Percentiles rank a stretch among this genome's conserved stretches.
Evolutionary conservation across 1,140 invertebrate species (phyloP).

Genomic region (Elymnias hypermnestra): DNA sequence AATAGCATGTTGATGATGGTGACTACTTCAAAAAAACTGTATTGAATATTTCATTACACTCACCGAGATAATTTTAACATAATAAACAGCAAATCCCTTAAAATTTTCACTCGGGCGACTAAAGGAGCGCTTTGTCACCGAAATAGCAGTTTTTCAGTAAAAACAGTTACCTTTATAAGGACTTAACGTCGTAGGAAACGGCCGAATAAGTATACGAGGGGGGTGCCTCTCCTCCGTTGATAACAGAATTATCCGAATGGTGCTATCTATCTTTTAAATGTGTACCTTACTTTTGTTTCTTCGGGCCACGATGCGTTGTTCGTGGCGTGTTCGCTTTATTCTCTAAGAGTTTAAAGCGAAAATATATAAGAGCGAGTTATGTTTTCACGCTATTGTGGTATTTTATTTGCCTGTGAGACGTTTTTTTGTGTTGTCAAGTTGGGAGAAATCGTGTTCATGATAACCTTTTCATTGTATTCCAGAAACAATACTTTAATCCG

Average conservation of each 20-base stretch:
- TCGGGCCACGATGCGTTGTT: conserved; percentile 41
- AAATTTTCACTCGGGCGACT: conserved; percentile 53
- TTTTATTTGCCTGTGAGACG: not conserved
- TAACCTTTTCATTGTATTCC: too few relatives aligned
- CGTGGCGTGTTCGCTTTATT: conserved; percentile 10
- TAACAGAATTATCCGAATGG: conserved; percentile 77
- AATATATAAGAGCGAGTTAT: conserved; percentile 3
- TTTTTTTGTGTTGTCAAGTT: too few relatives aligned
- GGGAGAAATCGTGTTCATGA: too few relatives aligned
- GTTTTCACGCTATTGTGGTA: conserved; percentile 2
- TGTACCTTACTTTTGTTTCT: conserved; percentile 70
- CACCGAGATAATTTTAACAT: not conserved
- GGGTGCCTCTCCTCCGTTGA: conserved; percentile 63
- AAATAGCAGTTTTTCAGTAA: conserved; percentile 69
- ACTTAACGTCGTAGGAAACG: conserved; percentile 68
- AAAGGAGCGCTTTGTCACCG: conserved; percentile 57
- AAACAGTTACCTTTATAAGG: conserved; percentile 70
- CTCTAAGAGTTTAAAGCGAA: conserved; percentile 1
- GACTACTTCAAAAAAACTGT: too few relatives aligned
- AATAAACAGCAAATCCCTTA: conserved; percentile 15
- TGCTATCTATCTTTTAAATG: conserved; percentile 76
- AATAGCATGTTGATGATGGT: too few relatives aligned
- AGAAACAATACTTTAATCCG: too few relatives aligned
- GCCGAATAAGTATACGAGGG: conserved; percentile 67
- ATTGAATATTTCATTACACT: not conserved